These are phyloP conservation scores for Aphyosemion australe DNA, from an alignment of 2,113 vertebrate species.

Conservation along the genomic window DNA sequence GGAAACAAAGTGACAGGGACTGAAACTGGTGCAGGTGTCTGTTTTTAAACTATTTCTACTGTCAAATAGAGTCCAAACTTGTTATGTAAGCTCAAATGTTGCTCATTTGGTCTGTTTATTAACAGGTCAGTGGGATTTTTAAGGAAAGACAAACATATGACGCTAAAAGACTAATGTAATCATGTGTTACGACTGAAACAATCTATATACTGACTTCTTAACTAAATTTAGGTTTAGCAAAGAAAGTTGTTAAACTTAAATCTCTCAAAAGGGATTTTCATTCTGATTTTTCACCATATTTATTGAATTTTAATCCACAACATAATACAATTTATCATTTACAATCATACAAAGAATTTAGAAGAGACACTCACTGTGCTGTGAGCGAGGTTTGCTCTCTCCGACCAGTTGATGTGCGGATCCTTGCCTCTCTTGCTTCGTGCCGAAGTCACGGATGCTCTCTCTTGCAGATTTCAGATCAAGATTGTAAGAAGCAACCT, in stretches of 20 bases:
- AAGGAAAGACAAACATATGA: no score
- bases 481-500: constrained; percentile 59
- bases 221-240: background rate
- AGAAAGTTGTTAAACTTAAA: background rate
- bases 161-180: no score
- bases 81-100: background rate
- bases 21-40: constrained; percentile 39
- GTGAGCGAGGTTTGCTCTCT: constrained; percentile 25
- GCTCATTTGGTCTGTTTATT: no score
- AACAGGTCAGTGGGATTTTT: no score
- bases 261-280: background rate
- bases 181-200: no score
- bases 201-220: background rate
- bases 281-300: background rate
- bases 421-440: constrained; percentile 31
- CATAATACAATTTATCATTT: constrained; percentile 4
- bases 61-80: constrained; percentile 6
- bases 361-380: constrained; percentile 58
- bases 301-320: background rate
- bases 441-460: constrained; percentile 1
- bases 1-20: constrained; percentile 51
- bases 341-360: constrained; percentile 9
- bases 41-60: background rate
- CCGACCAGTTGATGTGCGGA: constrained; percentile 37
- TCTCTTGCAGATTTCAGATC: constrained; percentile 60